Evolutionary conservation across 1,140 invertebrate species (phyloP).

Genomic region (Amphibalanus amphitrite): DNA sequence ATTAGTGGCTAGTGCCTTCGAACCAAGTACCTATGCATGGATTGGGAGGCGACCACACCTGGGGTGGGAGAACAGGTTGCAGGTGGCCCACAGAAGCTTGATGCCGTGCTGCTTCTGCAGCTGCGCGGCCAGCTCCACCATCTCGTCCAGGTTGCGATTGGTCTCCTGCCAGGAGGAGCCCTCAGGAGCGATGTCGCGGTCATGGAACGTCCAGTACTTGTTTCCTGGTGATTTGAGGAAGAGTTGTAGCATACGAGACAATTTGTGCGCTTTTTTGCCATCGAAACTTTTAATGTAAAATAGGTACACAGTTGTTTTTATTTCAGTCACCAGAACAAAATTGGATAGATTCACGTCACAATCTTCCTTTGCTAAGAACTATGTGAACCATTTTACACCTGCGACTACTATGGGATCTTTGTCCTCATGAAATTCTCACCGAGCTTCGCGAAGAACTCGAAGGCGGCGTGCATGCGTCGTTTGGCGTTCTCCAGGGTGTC

Average conservation of each 20-base stretch:
- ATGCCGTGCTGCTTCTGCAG: conserved; percentile 36
- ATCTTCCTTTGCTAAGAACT: not conserved
- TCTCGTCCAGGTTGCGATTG: conserved; percentile 36
- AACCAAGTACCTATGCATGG: too few species aligned
- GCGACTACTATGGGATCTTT: not conserved
- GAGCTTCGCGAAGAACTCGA: conserved; percentile 43
- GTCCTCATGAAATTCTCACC: conserved; percentile 18
- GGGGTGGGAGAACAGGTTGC: conserved; percentile 38
- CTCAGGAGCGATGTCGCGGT: conserved; percentile 34
- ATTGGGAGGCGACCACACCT: too few species aligned
- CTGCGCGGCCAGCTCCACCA: conserved; percentile 36
- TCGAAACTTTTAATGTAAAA: too few species aligned
- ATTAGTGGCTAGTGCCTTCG: too few species aligned
- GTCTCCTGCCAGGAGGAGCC: conserved; percentile 34
- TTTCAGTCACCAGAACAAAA: too few species aligned
- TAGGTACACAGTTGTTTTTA: too few species aligned
- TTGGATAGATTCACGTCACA: not conserved
- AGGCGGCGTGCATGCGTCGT: conserved; percentile 37
- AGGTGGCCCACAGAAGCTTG: conserved; percentile 42
- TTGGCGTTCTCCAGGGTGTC: conserved; percentile 39
- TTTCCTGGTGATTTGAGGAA: conserved; percentile 23
- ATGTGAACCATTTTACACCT: too few species aligned
- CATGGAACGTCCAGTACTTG: conserved; percentile 45
- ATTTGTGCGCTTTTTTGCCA: too few species aligned
- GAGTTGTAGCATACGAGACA: too few species aligned